These are phyloP conservation scores for Armadillidium nasatum DNA, from an alignment of 1,140 invertebrate genomes.

Conservation along the genomic window DNA sequence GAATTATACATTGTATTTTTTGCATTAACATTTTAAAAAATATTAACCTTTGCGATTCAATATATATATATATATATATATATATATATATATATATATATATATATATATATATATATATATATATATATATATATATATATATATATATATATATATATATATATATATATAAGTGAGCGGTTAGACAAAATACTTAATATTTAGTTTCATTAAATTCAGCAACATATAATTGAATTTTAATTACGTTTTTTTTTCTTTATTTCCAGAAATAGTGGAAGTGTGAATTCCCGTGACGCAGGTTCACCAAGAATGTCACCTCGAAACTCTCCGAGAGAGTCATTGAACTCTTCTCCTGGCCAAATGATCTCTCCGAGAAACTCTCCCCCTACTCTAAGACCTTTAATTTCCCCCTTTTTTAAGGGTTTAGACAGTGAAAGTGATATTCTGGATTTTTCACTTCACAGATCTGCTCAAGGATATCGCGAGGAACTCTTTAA, in stretches of 20 bases:
- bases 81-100: not conserved
- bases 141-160: not conserved
- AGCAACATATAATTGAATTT: too few relatives aligned
- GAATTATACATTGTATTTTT: too few relatives aligned
- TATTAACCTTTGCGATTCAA: too few relatives aligned
- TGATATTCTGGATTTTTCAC: constrained; percentile 42
- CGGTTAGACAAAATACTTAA: too few relatives aligned
- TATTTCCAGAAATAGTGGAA: constrained; percentile 40
- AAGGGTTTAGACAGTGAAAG: constrained; percentile 39
- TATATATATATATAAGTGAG: too few relatives aligned
- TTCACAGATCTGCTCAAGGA: constrained; percentile 33
- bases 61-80: not conserved
- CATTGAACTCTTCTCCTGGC: constrained; percentile 36
- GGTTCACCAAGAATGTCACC: constrained; percentile 39
- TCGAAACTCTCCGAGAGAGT: constrained; percentile 37
- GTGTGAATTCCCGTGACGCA: constrained; percentile 39
- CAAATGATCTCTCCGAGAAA: constrained; percentile 34
- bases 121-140: not conserved
- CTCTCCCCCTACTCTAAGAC: constrained; percentile 36
- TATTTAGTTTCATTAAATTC: too few relatives aligned
- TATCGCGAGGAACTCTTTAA: constrained; percentile 35
- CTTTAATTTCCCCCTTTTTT: constrained; percentile 30
- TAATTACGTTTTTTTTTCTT: not conserved
- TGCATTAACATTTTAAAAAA: too few relatives aligned
- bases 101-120: not conserved